Evolutionary conservation across 2,797 vertebrate genomes (phyloP).

Genomic region (Intellagama lesueurii): DNA sequence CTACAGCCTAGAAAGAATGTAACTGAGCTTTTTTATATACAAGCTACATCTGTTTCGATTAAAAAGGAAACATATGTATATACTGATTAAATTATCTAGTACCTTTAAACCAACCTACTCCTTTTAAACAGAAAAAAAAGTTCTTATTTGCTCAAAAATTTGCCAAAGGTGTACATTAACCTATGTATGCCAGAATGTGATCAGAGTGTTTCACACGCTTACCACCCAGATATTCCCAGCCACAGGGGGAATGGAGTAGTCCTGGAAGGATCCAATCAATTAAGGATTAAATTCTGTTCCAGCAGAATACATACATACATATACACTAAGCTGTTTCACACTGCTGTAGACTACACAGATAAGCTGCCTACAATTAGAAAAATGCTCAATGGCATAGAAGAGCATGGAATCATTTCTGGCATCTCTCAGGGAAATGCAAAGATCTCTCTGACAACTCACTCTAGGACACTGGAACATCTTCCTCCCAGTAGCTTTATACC

Average conservation of each 20-base stretch:
- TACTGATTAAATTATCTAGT: background rate
- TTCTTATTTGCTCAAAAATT: background rate
- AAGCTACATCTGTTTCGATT: background rate
- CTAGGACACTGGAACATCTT: background rate
- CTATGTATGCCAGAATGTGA: conserved; percentile 28
- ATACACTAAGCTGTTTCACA: background rate
- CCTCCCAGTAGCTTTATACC: background rate
- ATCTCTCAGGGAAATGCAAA: background rate
- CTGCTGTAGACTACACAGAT: background rate
- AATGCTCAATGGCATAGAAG: too few relatives aligned
- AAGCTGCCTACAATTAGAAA: background rate
- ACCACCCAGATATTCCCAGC: conserved; percentile 65
- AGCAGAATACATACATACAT: rapidly evolving
- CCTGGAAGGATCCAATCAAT: conserved; percentile 60
- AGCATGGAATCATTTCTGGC: too few relatives aligned
- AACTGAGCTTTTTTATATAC: conserved; percentile 17
- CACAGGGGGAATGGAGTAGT: conserved; percentile 60
- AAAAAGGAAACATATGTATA: background rate
- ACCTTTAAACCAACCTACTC: background rate
- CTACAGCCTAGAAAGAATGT: background rate
- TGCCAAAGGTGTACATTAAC: too few relatives aligned
- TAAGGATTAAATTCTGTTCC: background rate
- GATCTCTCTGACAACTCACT: background rate
- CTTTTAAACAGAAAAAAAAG: background rate
- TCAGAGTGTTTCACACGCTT: conserved; percentile 62